These are phyloP conservation scores for Thyatira batis DNA, from an alignment of 2,888 invertebrate species.

Conservation along the genomic window DNA sequence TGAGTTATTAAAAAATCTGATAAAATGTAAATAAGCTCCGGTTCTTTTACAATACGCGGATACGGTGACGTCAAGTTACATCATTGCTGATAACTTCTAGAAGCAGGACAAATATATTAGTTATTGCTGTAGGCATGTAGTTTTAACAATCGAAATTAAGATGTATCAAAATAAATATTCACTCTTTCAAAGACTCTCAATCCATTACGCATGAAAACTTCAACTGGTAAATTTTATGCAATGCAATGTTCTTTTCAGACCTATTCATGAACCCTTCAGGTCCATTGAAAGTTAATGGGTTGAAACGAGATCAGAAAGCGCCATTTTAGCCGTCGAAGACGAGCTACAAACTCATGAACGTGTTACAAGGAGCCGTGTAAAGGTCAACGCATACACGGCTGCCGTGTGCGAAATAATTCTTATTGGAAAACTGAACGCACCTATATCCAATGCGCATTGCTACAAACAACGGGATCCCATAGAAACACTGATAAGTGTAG, in stretches of 20 bases:
- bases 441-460: constrained; percentile 18
- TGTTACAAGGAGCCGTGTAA: constrained; percentile 56
- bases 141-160: too few species aligned
- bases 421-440: constrained; percentile 39
- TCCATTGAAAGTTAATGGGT: background rate
- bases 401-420: constrained; percentile 60
- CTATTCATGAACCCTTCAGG: too few species aligned
- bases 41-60: background rate
- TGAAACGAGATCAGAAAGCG: constrained; percentile 23
- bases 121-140: too few species aligned
- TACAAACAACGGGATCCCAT: constrained; percentile 42
- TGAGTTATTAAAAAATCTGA: background rate
- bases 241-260: too few species aligned
- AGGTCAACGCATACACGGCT: constrained; percentile 55
- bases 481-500: constrained; percentile 38
- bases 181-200: background rate
- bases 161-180: background rate
- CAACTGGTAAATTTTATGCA: background rate
- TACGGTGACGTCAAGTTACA: background rate
- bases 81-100: background rate
- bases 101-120: too few species aligned
- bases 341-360: constrained; percentile 21
- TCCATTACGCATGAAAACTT: background rate
- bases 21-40: background rate
- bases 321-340: constrained; percentile 38